phyloP scores from a whole-genome alignment of 2,888 invertebrate species.

The Latrodectus hesperus region DNA sequence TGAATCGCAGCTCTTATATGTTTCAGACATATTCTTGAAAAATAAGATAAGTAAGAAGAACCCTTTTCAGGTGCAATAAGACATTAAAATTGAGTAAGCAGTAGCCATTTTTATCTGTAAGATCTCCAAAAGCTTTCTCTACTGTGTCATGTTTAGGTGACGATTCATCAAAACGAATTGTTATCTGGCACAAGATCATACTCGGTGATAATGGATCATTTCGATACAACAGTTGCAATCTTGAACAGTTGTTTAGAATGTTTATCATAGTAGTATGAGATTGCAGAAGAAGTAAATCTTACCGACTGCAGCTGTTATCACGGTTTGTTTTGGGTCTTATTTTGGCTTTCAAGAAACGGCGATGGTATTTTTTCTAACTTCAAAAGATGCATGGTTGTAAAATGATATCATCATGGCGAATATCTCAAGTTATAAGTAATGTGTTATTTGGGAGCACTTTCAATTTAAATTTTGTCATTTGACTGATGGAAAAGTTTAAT shows the following conservation, averaged over 20 bases:
- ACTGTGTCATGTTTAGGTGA: conserved; percentile 26
- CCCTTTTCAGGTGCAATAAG: not conserved
- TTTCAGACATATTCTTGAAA: too few species aligned
- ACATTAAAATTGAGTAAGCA: conserved; percentile 7
- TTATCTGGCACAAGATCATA: conserved; percentile 54
- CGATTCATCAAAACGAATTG: conserved; percentile 56
- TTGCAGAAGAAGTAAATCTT: conserved; percentile 17
- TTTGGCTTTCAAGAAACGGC: too few species aligned
- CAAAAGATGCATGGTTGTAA: too few species aligned
- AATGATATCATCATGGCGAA: too few species aligned
- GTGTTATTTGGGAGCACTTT: too few species aligned
- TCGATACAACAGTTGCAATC: conserved; percentile 16
- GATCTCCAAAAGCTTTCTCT: conserved; percentile 13
- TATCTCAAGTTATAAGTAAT: too few species aligned
- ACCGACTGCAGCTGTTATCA: conserved; percentile 37
- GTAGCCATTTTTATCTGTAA: conserved; percentile 13
- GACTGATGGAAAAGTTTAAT: too few species aligned
- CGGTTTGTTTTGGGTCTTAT: conserved; percentile 18
- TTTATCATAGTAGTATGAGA: conserved; percentile 33
- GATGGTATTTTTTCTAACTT: too few species aligned
- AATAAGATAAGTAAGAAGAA: not conserved
- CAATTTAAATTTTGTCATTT: too few species aligned
- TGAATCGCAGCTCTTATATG: too few species aligned
- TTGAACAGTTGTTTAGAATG: conserved; percentile 26
- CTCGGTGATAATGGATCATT: conserved; percentile 46